Conservation (phyloP, 1,140 invertebrate genomes). For the Papilio dardanus region DNA sequence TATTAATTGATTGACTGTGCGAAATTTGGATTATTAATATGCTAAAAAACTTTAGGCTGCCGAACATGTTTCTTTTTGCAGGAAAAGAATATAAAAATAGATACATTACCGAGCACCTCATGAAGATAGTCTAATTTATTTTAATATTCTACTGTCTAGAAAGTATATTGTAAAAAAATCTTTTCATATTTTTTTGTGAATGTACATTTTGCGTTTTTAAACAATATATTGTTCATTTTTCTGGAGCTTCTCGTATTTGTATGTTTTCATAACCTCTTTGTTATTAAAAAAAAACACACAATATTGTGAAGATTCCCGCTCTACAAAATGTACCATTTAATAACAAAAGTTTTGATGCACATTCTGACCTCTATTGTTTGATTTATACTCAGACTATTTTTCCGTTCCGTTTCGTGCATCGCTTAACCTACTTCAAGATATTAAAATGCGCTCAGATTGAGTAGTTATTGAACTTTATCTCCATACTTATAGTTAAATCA, state of each 20-base stretch:
- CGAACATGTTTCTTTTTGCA: no score
- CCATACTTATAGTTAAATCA: no score
- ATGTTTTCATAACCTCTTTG: slow-evolving; percentile 12
- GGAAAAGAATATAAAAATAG: no score
- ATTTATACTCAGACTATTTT: slow-evolving; percentile 5
- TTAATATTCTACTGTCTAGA: no score
- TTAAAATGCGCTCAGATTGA: neutral
- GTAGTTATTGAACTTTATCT: neutral
- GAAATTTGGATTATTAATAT: no score
- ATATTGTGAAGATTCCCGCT: slow-evolving; percentile 1
- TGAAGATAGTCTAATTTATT: no score
- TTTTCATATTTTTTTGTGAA: no score
- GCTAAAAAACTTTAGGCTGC: no score
- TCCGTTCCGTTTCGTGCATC: neutral
- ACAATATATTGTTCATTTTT: neutral
- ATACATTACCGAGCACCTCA: no score
- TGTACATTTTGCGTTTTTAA: neutral
- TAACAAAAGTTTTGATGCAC: slow-evolving; percentile 16
- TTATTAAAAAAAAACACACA: neutral
- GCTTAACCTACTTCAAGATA: neutral
- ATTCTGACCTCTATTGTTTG: slow-evolving; percentile 17
- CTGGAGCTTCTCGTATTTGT: neutral
- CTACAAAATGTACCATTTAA: slow-evolving; percentile 7
- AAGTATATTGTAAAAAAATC: no score
- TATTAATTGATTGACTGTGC: no score